Conservation (phyloP, 2,797 vertebrate species). For the Dendrocincla tyrannina region DNA sequence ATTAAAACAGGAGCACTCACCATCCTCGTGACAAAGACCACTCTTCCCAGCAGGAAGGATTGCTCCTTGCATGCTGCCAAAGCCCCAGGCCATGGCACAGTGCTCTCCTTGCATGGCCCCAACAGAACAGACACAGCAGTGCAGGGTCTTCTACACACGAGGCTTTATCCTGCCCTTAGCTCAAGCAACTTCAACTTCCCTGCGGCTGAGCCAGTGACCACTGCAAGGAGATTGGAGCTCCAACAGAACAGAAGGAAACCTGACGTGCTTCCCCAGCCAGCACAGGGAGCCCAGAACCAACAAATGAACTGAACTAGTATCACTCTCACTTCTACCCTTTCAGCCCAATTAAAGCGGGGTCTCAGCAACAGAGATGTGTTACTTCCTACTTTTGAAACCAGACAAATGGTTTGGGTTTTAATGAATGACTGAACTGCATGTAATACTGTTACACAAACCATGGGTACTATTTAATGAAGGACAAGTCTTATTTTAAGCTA, state of each 20-base stretch:
- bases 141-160: background rate
- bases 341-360: background rate
- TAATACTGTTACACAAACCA: background rate
- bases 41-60: background rate
- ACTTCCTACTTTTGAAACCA: background rate
- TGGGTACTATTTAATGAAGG: background rate
- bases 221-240: background rate
- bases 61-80: fast-evolving
- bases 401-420: background rate
- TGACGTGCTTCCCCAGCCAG: fast-evolving
- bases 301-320: background rate
- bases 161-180: background rate
- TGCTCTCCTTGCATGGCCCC: background rate
- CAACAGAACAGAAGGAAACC: background rate
- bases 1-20: background rate
- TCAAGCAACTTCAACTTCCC: fast-evolving
- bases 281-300: background rate
- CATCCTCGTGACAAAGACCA: fast-evolving
- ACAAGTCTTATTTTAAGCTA: background rate
- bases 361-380: fast-evolving
- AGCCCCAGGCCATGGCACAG: background rate
- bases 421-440: background rate
- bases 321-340: background rate
- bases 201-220: fast-evolving
- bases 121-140: fast-evolving